phyloP scores from a whole-genome alignment of 2,888 invertebrate species.

The Eristalinus aeneus region DNA sequence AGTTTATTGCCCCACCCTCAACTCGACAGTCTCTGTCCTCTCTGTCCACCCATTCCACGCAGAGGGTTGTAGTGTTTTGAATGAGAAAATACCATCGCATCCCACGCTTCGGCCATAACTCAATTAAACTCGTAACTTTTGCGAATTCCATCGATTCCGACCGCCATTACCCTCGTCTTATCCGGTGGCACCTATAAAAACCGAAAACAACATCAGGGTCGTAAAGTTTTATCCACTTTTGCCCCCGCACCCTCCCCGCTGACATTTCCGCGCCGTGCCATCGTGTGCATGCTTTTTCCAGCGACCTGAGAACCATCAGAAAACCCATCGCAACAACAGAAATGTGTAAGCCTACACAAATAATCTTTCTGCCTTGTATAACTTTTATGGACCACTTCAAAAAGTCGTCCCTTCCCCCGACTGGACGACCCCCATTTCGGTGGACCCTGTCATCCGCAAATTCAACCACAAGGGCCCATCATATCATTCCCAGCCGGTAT shows the following conservation, averaged over 20 bases:
- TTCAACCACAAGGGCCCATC: slow-evolving; percentile 22
- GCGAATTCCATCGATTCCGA: slow-evolving; percentile 33
- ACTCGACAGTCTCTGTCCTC: not conserved
- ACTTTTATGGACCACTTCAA: slow-evolving; percentile 35
- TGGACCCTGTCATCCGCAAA: not conserved
- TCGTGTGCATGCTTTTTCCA: slow-evolving; percentile 1
- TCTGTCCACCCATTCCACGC: not conserved
- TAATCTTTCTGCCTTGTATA: not conserved
- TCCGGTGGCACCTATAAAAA: slow-evolving; percentile 13
- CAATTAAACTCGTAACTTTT: slow-evolving; percentile 27
- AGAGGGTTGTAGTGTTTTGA: not conserved
- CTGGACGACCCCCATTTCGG: not conserved
- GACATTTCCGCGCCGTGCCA: not conserved
- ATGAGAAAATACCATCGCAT: not conserved
- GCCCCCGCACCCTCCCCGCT: not conserved
- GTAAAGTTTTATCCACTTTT: slow-evolving; percentile 38
- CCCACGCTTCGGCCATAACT: not conserved
- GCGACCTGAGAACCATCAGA: slow-evolving; percentile 24
- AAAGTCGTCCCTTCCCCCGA: not conserved
- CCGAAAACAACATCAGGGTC: slow-evolving; percentile 31
- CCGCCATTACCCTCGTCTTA: slow-evolving; percentile 1
- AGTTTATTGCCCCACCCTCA: not conserved
- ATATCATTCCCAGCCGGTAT: not conserved
- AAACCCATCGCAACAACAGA: not conserved
- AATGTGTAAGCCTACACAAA: slow-evolving; percentile 24